Percentiles rank a stretch among this genome's conserved stretches.
Conservation (phyloP, 2,888 invertebrate species). For the Rhorus exstirpatorius region DNA sequence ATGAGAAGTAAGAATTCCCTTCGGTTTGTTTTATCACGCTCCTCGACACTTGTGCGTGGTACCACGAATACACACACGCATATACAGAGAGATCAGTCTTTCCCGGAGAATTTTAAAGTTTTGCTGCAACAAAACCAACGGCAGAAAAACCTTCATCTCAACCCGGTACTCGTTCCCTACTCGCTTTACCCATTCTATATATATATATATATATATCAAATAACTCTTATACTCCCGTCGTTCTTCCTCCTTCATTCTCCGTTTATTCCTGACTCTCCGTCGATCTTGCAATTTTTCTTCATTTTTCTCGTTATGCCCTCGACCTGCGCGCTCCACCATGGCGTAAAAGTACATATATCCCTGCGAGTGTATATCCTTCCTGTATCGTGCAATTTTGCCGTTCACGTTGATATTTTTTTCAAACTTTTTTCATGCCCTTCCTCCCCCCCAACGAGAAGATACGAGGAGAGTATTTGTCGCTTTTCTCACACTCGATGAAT, state of each 20-base stretch:
- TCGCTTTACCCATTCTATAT: slow-evolving; percentile 11
- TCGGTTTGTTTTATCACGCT: slow-evolving; percentile 67
- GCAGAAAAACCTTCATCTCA: slow-evolving; percentile 62
- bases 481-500: slow-evolving; percentile 6
- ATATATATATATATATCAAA: too few relatives aligned
- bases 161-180: slow-evolving; percentile 40
- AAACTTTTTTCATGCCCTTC: not conserved
- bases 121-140: slow-evolving; percentile 39
- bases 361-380: slow-evolving; percentile 33
- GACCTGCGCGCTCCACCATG: not conserved
- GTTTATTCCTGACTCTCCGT: slow-evolving; percentile 50
- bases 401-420: slow-evolving; percentile 3
- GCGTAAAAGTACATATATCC: not conserved
- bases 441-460: too few relatives aligned
- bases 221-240: slow-evolving; percentile 19
- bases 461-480: slow-evolving; percentile 30
- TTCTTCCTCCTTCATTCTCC: slow-evolving; percentile 43
- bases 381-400: slow-evolving; percentile 37
- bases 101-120: slow-evolving; percentile 64
- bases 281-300: slow-evolving; percentile 50
- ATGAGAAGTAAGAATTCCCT: slow-evolving; percentile 63
- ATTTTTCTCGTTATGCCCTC: slow-evolving; percentile 33
- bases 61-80: slow-evolving; percentile 1
- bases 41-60: slow-evolving; percentile 39
- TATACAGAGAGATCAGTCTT: slow-evolving; percentile 38